A percentile compares a stretch with the other conserved stretches of the same genome.
Evolutionary conservation across 2,797 vertebrate genomes (phyloP).

Genomic region (Neopelma chrysocephalum): DNA sequence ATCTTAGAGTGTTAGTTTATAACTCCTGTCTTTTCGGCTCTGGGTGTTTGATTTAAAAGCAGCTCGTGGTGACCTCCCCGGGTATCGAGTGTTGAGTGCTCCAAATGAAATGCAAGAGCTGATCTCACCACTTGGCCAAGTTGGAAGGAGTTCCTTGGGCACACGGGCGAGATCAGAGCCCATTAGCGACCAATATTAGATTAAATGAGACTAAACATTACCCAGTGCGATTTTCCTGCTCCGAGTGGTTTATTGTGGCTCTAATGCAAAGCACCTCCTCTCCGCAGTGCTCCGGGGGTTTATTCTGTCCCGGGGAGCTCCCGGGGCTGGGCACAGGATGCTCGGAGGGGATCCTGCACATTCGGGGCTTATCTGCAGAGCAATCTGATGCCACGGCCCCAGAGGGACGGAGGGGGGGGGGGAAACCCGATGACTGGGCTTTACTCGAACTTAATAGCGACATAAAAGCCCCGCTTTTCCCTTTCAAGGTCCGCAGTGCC

Average conservation of each 20-base stretch:
- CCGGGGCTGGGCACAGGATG: not conserved
- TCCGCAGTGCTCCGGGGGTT: not conserved
- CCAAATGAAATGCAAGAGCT: not conserved
- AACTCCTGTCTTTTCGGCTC: not conserved
- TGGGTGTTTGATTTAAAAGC: not conserved
- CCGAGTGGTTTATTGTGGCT: not conserved
- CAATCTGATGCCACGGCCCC: slow-evolving; percentile 12
- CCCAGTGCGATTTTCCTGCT: not conserved
- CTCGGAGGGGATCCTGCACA: not conserved
- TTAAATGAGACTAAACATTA: slow-evolving; percentile 61
- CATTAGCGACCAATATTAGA: slow-evolving; percentile 48
- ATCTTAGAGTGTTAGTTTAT: not conserved
- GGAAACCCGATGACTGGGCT: slow-evolving; percentile 53
- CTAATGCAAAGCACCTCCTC: slow-evolving; percentile 3
- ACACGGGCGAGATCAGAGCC: slow-evolving; percentile 33
- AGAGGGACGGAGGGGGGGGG: slow-evolving; percentile 15
- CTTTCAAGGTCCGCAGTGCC: slow-evolving; percentile 34
- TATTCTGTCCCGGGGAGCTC: not conserved
- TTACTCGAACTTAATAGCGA: slow-evolving; percentile 23
- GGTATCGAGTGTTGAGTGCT: not conserved
- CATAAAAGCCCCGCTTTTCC: slow-evolving; percentile 53
- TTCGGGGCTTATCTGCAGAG: not conserved
- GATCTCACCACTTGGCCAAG: not conserved
- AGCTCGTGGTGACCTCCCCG: not conserved
- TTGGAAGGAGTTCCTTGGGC: not conserved